phyloP scores from a whole-genome alignment of 2,113 vertebrate species.

The Protomyctophum bolini region DNA sequence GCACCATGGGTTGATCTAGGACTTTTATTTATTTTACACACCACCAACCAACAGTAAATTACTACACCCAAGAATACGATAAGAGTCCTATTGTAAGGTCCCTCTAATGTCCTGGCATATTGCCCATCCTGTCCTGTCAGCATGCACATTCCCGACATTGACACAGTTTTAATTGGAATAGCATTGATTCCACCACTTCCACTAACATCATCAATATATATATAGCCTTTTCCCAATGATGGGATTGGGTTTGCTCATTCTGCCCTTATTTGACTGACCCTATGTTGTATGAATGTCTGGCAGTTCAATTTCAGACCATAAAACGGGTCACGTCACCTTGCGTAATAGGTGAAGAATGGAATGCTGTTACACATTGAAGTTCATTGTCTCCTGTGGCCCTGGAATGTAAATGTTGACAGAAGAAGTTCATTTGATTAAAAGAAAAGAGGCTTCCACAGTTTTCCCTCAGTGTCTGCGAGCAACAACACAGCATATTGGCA shows the following conservation, averaged over 20 bases:
- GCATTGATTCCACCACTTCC: not conserved
- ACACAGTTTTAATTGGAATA: too few species aligned
- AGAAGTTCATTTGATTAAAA: slow-evolving; percentile 52
- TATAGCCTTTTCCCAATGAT: not conserved
- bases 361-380: slow-evolving; percentile 57
- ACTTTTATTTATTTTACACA: slow-evolving; percentile 52
- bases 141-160: not conserved
- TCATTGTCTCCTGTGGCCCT: slow-evolving; percentile 60
- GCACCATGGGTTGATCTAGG: slow-evolving; percentile 39
- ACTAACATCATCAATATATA: too few species aligned
- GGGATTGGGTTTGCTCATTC: not conserved
- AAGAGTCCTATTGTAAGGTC: slow-evolving; percentile 3
- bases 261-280: slow-evolving; percentile 26
- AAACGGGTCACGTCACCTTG: slow-evolving; percentile 47
- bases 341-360: slow-evolving; percentile 66
- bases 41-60: slow-evolving; percentile 28
- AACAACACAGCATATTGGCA: slow-evolving; percentile 12
- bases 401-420: slow-evolving; percentile 71
- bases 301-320: not conserved
- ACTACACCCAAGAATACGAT: slow-evolving; percentile 2
- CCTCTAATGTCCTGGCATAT: not conserved
- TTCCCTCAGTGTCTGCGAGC: slow-evolving; percentile 35
- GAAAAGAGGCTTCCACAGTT: slow-evolving; percentile 45
- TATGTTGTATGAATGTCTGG: slow-evolving; percentile 22
- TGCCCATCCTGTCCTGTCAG: not conserved